Evolutionary conservation across 2,113 vertebrate genomes (phyloP), one percentile per base, ranked within the genome.

Genomic region (Sinocyclocheilus grahami): DNA sequence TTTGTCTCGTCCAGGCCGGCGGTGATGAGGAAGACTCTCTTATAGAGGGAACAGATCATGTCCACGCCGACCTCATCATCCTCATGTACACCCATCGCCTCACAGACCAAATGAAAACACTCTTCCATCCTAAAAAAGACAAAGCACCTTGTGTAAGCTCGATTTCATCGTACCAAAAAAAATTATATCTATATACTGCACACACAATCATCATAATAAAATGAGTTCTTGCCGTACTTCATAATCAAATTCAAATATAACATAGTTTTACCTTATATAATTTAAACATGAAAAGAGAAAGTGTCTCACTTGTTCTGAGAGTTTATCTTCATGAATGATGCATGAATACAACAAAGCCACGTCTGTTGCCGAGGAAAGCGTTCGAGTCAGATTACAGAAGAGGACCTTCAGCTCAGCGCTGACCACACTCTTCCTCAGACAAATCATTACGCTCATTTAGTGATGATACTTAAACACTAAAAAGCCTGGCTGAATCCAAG

Each of bases 11-110:
- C 80, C 0, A 37, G 77, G 84, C 65, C 87, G 20, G 91, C 88
- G 6, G 90, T 46, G 37, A 84, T 65, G 33, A 92, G 90, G 81
- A 93, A 93, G 37, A 95, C 87, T 53, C 91, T 93, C 62, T 72
- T 24, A 86, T 92, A 94, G 27, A 95, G 89, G 3, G 84, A 65
- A 80, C 90, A 84, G 33, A 93, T 85, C 14, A 93, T 90, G n/a
- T 92, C 90, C 5, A 87, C 13, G 55, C 93, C 91, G 24, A 95
- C 86, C 77, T 89, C 87, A 3, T 80, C 88, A 27, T 92, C 92
- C 4, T 83, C 71, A 10, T 84, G 80, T 76, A 91, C 37, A 30
- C 93, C 92, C 74, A 95, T 82, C 22, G 81, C 81, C 51, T 89
- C 91, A 89, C 42, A 94, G 53, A 87, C 86, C 87, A 48, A 74